Conservation (phyloP, 2,113 vertebrate species). For the Tautogolabrus adspersus region DNA sequence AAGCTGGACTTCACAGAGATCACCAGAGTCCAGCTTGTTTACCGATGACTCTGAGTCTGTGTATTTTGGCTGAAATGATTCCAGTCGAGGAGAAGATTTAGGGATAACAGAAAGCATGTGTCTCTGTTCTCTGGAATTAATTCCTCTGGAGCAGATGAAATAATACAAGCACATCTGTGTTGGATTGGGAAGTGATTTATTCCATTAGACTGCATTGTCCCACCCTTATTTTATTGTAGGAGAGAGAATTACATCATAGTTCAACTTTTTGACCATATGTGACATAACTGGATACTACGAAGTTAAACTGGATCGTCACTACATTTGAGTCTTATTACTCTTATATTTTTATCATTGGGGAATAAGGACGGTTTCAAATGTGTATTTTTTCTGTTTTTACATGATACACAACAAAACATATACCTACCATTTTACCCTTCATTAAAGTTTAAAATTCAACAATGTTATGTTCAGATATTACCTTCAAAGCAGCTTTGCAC, state of each 20-base stretch:
- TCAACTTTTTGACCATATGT: neutral
- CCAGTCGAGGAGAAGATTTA: slow-evolving; percentile 4
- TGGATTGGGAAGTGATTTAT: slow-evolving; percentile 40
- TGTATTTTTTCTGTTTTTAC: too few relatives aligned
- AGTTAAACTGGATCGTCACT: too few relatives aligned
- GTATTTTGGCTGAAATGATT: slow-evolving; percentile 53
- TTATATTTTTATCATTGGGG: too few relatives aligned
- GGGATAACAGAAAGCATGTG: slow-evolving; percentile 44
- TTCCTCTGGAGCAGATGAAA: slow-evolving; percentile 38
- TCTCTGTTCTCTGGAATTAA: slow-evolving; percentile 47
- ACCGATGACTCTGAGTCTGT: slow-evolving; percentile 42
- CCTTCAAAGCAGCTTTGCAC: too few relatives aligned
- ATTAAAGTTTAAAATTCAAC: too few relatives aligned
- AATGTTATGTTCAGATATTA: too few relatives aligned
- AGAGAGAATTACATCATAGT: neutral
- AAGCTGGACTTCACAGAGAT: slow-evolving; percentile 31
- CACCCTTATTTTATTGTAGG: slow-evolving; percentile 8
- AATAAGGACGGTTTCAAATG: too few relatives aligned
- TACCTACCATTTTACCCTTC: too few relatives aligned
- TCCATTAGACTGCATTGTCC: slow-evolving; percentile 18
- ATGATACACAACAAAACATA: too few relatives aligned
- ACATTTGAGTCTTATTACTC: too few relatives aligned
- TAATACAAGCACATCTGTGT: slow-evolving; percentile 47
- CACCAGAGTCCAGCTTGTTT: slow-evolving; percentile 37
- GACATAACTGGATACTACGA: neutral